A percentile compares a stretch with the other conserved stretches of the same genome.
phyloP scores from a whole-genome alignment of 2,113 vertebrate species.

The Himantopus leucocephalus region DNA sequence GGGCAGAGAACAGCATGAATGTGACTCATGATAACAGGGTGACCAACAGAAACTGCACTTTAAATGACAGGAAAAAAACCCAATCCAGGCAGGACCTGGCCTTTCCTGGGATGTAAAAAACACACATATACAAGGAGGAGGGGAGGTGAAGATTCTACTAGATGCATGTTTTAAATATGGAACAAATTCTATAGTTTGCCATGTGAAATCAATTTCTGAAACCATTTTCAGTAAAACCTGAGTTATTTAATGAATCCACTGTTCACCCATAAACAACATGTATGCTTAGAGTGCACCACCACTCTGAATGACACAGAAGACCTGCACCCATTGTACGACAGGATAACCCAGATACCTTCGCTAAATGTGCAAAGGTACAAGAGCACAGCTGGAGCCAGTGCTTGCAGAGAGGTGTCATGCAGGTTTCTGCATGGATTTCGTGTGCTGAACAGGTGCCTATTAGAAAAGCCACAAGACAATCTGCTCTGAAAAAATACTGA shows the following conservation, averaged over 20 bases:
- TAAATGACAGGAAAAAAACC: background rate
- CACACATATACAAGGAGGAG: background rate
- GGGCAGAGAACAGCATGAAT: background rate
- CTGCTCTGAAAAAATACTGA: background rate
- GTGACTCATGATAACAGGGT: background rate
- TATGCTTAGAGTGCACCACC: too few relatives aligned
- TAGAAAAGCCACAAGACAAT: background rate
- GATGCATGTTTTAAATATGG: background rate
- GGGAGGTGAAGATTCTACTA: background rate
- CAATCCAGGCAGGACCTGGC: background rate
- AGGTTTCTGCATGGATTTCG: background rate
- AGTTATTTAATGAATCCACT: background rate
- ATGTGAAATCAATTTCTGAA: background rate
- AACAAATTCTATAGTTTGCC: background rate
- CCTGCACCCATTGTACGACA: too few relatives aligned
- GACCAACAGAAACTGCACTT: background rate
- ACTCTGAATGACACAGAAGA: background rate
- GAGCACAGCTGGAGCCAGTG: background rate
- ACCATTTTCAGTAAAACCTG: background rate
- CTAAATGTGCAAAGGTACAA: background rate
- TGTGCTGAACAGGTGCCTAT: background rate
- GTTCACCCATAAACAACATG: background rate
- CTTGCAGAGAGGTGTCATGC: background rate
- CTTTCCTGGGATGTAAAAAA: background rate
- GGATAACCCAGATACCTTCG: background rate